Conservation (phyloP, 2,888 invertebrate species). For the Sminthurinus aureus region DNA sequence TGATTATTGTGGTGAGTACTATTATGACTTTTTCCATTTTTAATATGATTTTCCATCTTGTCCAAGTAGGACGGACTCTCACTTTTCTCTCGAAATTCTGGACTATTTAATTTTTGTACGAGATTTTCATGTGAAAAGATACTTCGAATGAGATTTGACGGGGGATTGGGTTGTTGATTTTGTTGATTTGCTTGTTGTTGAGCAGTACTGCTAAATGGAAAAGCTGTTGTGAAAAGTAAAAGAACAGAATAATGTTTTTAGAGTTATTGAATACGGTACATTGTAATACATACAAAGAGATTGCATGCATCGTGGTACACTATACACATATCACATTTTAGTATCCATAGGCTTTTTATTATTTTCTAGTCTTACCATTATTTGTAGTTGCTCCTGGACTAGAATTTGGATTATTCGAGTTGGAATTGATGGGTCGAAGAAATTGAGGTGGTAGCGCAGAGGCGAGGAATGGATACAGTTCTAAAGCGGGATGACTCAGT, state of each 20-base stretch:
- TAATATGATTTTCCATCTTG: background rate
- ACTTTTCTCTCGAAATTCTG: slow-evolving; percentile 18
- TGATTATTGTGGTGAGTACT: no score
- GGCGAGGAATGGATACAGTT: slow-evolving; percentile 55
- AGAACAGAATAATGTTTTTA: slow-evolving; percentile 19
- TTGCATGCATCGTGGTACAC: no score
- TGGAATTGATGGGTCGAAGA: slow-evolving; percentile 23
- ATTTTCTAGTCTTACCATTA: background rate
- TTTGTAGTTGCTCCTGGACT: slow-evolving; percentile 10
- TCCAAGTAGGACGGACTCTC: slow-evolving; percentile 4
- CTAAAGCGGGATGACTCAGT: slow-evolving; percentile 44
- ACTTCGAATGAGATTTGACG: slow-evolving; percentile 25
- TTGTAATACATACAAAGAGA: no score
- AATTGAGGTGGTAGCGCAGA: slow-evolving; percentile 32
- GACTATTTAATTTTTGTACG: slow-evolving; percentile 19
- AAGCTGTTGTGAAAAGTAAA: slow-evolving; percentile 27
- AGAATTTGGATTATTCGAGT: slow-evolving; percentile 3
- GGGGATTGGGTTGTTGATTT: background rate
- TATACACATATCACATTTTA: no score
- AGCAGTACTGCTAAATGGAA: slow-evolving; percentile 12
- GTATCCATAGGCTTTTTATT: background rate
- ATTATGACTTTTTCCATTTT: background rate
- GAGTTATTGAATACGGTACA: background rate
- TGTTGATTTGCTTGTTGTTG: slow-evolving; percentile 36
- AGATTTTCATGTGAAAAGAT: slow-evolving; percentile 33